A percentile compares a stretch with the other conserved stretches of the same genome.
phyloP scores from a whole-genome alignment of 2,113 vertebrate species.

The Nothoprocta perdicaria region DNA sequence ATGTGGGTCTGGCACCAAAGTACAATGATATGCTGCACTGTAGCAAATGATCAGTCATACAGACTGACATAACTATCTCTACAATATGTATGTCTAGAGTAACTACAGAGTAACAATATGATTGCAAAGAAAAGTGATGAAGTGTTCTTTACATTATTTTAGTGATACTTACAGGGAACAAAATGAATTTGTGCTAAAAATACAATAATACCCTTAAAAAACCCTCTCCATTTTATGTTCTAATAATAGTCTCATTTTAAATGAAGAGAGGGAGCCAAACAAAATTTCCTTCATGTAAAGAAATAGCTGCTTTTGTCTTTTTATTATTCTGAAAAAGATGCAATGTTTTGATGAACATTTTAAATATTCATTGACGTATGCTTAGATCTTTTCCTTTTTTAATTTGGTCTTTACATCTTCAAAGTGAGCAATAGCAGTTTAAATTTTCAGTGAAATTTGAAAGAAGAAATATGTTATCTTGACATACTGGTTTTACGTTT shows the following conservation, averaged over 20 bases:
- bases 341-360: slow-evolving; percentile 60
- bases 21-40: background rate
- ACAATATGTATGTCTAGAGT: background rate
- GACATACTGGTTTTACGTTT: slow-evolving; percentile 44
- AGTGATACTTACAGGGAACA: background rate
- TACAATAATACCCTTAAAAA: background rate
- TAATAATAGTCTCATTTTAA: background rate
- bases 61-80: background rate
- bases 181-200: background rate
- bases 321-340: slow-evolving; percentile 69
- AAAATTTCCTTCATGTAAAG: slow-evolving; percentile 55
- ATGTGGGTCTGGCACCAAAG: background rate
- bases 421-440: slow-evolving; percentile 43
- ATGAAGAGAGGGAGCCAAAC: slow-evolving; percentile 2
- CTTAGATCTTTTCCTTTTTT: slow-evolving; percentile 33
- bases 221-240: accelerated
- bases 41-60: background rate
- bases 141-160: background rate
- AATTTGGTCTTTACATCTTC: slow-evolving; percentile 61
- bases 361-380: slow-evolving; percentile 44
- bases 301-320: slow-evolving; percentile 36
- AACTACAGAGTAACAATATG: background rate
- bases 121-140: background rate
- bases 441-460: slow-evolving; percentile 45
- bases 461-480: slow-evolving; percentile 55